Evolutionary conservation across 2,797 vertebrate genomes (phyloP).

Genomic region (Eleutherodactylus coqui): DNA sequence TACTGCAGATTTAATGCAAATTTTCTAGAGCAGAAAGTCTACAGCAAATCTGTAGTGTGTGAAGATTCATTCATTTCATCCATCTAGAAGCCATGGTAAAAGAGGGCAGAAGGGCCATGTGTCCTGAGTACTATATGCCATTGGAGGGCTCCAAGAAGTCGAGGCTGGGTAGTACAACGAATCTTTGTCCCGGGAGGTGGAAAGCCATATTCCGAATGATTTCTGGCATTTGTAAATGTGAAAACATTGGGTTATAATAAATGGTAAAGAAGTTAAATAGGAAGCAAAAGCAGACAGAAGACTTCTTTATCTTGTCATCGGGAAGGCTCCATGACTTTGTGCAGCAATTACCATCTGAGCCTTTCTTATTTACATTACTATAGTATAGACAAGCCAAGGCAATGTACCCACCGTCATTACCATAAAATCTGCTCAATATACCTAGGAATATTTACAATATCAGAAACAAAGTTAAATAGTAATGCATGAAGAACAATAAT

Average conservation of each 20-base stretch:
- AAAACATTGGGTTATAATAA: background rate
- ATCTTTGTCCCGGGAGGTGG: too few relatives aligned
- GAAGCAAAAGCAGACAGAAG: background rate
- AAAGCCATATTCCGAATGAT: too few relatives aligned
- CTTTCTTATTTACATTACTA: constrained; percentile 27
- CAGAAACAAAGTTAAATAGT: background rate
- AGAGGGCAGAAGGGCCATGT: too few relatives aligned
- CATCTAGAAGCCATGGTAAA: too few relatives aligned
- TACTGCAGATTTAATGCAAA: too few relatives aligned
- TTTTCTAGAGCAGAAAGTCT: too few relatives aligned
- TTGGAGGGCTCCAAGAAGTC: too few relatives aligned
- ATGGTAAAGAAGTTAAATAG: background rate
- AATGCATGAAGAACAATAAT: background rate
- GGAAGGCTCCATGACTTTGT: constrained; percentile 24
- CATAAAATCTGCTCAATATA: background rate
- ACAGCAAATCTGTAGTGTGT: too few relatives aligned
- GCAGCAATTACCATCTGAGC: constrained; percentile 3
- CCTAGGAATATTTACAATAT: constrained; percentile 15
- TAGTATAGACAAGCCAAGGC: constrained; percentile 10
- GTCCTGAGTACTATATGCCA: too few relatives aligned
- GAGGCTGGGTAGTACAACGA: too few relatives aligned
- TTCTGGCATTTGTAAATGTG: too few relatives aligned
- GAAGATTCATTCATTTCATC: too few relatives aligned
- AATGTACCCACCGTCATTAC: background rate
- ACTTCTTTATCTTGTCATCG: constrained; percentile 13